Percentiles rank a stretch among this genome's conserved stretches.
phyloP scores from a whole-genome alignment of 2,888 invertebrate species.

The Lamellibrachia satsuma region DNA sequence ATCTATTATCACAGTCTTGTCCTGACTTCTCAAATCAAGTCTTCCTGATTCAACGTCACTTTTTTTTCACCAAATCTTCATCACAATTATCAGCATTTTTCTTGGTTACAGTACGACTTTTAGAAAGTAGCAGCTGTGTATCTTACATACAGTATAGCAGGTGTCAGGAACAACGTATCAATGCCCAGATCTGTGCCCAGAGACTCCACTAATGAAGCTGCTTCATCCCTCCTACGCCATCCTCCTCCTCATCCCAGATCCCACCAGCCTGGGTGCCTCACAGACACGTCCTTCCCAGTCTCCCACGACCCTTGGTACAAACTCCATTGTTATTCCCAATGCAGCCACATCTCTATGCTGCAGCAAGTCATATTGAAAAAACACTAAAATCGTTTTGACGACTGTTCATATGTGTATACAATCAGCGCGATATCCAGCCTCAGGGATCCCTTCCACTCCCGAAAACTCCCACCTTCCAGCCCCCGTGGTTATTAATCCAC shows the following conservation, averaged over 20 bases:
- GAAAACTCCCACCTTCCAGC: neutral
- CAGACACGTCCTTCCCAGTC: neutral
- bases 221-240: neutral
- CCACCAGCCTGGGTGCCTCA: neutral
- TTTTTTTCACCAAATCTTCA: neutral
- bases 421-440: neutral
- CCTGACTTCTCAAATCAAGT: too few relatives aligned
- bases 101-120: neutral
- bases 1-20: too few relatives aligned
- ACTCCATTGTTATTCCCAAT: neutral
- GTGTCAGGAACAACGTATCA: slow-evolving; percentile 21
- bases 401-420: neutral
- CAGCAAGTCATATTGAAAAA: neutral
- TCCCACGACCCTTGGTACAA: neutral
- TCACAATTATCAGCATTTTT: neutral
- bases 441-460: neutral
- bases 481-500: neutral
- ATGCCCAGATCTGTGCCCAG: slow-evolving; percentile 34
- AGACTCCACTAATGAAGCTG: slow-evolving; percentile 26
- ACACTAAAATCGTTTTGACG: neutral
- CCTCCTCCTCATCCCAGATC: slow-evolving; percentile 13
- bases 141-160: neutral
- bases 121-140: neutral
- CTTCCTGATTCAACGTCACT: neutral
- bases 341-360: neutral